Base-by-base conservation (phyloP, 2,797 vertebrate species). In the Typhlichthys eigenmanni region DNA sequence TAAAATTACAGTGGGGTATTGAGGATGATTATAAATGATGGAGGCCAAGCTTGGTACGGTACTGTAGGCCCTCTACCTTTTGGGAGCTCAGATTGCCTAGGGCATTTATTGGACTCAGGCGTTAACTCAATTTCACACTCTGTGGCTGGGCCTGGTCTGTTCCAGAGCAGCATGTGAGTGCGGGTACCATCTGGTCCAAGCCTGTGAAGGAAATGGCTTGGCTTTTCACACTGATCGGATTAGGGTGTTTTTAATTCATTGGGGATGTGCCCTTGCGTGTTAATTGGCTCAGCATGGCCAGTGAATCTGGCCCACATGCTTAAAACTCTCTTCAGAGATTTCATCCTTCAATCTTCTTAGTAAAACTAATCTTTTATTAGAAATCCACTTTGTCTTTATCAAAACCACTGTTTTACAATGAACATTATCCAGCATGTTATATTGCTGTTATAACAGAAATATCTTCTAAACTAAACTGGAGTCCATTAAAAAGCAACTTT, bases 71-170 rank as follows among this genome's bases (percentile, higher is more conserved):
- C 81, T 88, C 82, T 80, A 89, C 87, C 90, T 88, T 75, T 82
- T 82, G 64, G 69, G 81, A 87, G 83, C 81, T 79, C 77, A 73
- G 74, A 82, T 88, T 76, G 89, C 91, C 86, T 79, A 73, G 66
- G 87, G 88, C 85, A 81, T 72, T 64, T 62, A 83, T 88, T 88
- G 87, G 86, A 90, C 75, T 74, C 76, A 87, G 88, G 88, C 84
- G 83, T 88, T 94, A 94, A 94, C 91, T 89, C 86, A 93, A 94
- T 94, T 94, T 94, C 92, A 93, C 92, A 93, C 85, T 90, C 75
- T 84, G 83, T 82, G 89, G 87, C 88, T 81, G 80, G 86, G 76
- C 76, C 87, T 74, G 85, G 84, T 75, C 85, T 88, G 84, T 88
- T 89, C 90, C 87, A 91, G 74, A 76, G 78, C 83, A 63, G 73